Evolutionary conservation across 2,113 vertebrate species (phyloP).

Genomic region (Cephalopterus ornatus): DNA sequence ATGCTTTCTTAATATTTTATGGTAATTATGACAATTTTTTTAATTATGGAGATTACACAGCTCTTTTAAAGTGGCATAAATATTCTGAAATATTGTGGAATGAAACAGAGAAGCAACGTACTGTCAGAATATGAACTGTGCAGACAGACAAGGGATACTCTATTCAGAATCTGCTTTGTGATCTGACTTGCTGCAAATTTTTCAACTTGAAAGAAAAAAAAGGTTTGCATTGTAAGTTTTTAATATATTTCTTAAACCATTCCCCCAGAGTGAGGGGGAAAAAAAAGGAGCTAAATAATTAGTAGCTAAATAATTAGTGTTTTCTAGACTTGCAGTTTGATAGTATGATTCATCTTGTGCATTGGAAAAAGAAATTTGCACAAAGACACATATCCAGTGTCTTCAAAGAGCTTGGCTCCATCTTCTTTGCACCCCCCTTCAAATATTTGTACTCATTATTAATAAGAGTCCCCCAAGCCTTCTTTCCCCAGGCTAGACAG

Average conservation of each 20-base stretch:
- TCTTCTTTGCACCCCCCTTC: neutral
- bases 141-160: neutral
- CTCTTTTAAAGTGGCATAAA: constrained; percentile 62
- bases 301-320: neutral
- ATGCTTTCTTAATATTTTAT: constrained; percentile 65
- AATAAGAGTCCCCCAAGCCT: neutral
- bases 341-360: neutral
- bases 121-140: constrained; percentile 23
- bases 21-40: constrained; percentile 64
- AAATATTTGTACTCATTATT: neutral
- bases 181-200: neutral
- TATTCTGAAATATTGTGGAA: constrained; percentile 63
- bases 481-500: neutral
- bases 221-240: neutral
- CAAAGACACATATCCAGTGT: neutral
- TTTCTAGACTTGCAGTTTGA: neutral
- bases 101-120: constrained; percentile 46
- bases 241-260: neutral
- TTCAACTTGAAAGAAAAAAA: neutral
- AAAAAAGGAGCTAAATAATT: neutral
- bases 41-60: constrained; percentile 59
- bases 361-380: neutral
- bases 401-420: neutral
- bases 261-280: neutral
- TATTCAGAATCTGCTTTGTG: constrained; percentile 18